Conservation (phyloP, 2,797 vertebrate genomes). For the Hyperoplus lanceolatus region DNA sequence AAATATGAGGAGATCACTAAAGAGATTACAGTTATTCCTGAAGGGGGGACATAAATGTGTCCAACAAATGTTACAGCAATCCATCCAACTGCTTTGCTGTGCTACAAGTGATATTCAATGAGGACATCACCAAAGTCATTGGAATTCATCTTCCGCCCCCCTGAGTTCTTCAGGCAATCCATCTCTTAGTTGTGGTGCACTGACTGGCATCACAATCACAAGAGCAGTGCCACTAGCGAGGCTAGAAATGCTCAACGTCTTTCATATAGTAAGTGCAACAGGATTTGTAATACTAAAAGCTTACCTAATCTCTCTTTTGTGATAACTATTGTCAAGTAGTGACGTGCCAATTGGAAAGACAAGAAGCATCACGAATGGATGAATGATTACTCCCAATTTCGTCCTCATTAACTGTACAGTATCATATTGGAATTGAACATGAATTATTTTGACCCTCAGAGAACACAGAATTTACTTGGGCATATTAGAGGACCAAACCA, state of each 20-base stretch:
- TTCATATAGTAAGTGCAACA: background rate
- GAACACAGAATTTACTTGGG: background rate
- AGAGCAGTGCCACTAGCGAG: background rate
- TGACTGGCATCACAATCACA: background rate
- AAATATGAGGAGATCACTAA: background rate
- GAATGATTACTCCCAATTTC: background rate
- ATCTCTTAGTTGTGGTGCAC: background rate
- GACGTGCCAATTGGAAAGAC: background rate
- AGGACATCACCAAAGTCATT: background rate
- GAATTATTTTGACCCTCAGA: background rate
- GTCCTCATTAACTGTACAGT: background rate
- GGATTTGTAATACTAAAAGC: background rate
- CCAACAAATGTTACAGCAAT: background rate
- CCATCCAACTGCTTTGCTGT: background rate
- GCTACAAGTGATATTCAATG: background rate
- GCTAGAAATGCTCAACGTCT: background rate
- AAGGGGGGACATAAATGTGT: background rate
- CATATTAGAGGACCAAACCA: background rate
- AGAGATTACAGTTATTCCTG: background rate
- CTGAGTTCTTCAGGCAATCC: too few species aligned
- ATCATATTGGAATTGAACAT: background rate
- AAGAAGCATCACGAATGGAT: background rate
- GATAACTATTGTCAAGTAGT: background rate
- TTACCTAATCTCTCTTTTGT: background rate
- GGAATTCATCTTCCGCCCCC: background rate